Conservation (phyloP, 2,113 vertebrate species). For the Saguinus imperator region DNA sequence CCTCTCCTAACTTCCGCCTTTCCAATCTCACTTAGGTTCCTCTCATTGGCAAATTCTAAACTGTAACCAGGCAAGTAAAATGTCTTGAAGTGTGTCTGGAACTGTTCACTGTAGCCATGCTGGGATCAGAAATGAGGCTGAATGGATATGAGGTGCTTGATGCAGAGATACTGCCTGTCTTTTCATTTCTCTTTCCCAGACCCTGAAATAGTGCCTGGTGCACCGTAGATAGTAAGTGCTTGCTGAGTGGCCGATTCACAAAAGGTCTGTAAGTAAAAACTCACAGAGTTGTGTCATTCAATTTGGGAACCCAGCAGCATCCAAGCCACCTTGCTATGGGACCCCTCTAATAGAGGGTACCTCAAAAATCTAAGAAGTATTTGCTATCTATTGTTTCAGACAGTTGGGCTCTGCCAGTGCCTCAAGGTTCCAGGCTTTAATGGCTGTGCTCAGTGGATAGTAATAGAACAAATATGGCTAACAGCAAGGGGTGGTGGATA, state of each 20-base stretch:
- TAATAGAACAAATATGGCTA: constrained; percentile 32
- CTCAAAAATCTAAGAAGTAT: not conserved
- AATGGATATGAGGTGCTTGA: not conserved
- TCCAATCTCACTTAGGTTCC: not conserved
- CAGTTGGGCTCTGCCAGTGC: not conserved
- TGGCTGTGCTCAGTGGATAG: not conserved
- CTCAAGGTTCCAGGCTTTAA: constrained; percentile 26
- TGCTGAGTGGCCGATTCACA: not conserved
- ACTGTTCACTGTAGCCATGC: not conserved
- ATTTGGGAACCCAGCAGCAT: not conserved
- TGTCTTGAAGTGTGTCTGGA: not conserved
- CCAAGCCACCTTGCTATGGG: not conserved
- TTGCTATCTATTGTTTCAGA: not conserved
- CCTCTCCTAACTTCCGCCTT: constrained; percentile 8
- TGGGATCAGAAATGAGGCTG: not conserved
- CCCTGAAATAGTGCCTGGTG: not conserved
- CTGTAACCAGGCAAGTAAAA: not conserved
- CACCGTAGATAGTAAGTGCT: not conserved
- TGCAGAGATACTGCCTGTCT: not conserved
- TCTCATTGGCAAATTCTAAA: constrained; percentile 11
- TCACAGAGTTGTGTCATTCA: not conserved
- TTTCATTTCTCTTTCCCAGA: constrained; percentile 7
- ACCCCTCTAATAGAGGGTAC: not conserved
- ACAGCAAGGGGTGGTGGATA: not conserved
- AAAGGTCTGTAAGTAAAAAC: constrained; percentile 11